Conservation (phyloP, 2,888 invertebrate species). For the Cybosia mesomella region DNA sequence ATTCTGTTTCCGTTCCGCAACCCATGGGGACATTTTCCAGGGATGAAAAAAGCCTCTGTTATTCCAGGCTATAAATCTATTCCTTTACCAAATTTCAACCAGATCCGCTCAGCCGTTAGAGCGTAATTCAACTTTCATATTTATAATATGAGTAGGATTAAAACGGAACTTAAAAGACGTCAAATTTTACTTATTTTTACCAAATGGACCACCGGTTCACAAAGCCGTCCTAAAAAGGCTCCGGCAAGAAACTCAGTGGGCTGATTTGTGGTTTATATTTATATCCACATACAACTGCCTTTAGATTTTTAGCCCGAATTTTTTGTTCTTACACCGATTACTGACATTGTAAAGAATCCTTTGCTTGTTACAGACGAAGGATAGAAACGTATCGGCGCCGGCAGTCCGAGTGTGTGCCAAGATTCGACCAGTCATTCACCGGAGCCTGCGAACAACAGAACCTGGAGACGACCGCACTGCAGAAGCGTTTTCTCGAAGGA, state of each 20-base stretch:
- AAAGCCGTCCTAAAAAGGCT: neutral
- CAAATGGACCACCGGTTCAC: neutral
- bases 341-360: neutral
- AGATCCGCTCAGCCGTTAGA: too few species aligned
- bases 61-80: too few species aligned
- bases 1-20: too few species aligned
- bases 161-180: neutral
- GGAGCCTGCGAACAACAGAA: conserved; percentile 96
- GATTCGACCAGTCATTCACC: conserved; percentile 95
- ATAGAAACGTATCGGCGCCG: conserved; percentile 95
- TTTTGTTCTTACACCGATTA: neutral
- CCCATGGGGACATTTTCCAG: too few species aligned
- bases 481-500: conserved; percentile 96
- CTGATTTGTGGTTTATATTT: neutral
- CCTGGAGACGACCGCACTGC: conserved; percentile 94
- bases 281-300: neutral
- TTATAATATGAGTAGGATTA: too few species aligned
- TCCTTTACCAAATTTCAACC: too few species aligned
- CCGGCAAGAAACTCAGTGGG: neutral
- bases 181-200: neutral
- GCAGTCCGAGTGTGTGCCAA: conserved; percentile 94
- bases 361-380: conserved; percentile 88
- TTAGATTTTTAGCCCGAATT: neutral
- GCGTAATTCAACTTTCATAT: too few species aligned
- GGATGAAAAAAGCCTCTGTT: too few species aligned